phyloP scores from a whole-genome alignment of 2,797 vertebrate species.

The Salarias fasciatus region DNA sequence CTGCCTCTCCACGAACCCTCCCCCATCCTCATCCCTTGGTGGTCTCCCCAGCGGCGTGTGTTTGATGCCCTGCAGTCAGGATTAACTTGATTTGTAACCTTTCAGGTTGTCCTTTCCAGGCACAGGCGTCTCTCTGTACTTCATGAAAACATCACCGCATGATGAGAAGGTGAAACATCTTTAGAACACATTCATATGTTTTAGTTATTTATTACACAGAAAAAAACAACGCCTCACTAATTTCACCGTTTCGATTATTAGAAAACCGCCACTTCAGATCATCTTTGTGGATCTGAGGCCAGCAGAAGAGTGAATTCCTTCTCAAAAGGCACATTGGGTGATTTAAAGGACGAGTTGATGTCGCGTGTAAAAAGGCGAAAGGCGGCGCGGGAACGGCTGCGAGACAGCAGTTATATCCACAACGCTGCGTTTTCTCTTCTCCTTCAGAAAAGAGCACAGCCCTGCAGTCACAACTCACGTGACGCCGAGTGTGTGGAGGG shows the following conservation, averaged over 20 bases:
- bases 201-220: too few species aligned
- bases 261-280: too few species aligned
- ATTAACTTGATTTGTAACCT: slow-evolving; percentile 61
- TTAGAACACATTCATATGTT: too few species aligned
- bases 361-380: slow-evolving; percentile 13
- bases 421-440: slow-evolving; percentile 54
- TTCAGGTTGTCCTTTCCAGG: slow-evolving; percentile 44
- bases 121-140: slow-evolving; percentile 1
- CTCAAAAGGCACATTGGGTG: neutral
- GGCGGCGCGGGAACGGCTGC: slow-evolving; percentile 27
- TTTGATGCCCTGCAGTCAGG: slow-evolving; percentile 42
- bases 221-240: too few species aligned
- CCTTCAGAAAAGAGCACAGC: slow-evolving; percentile 63
- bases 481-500: slow-evolving; percentile 40
- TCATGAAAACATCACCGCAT: neutral
- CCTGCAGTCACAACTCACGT: slow-evolving; percentile 73
- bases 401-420: slow-evolving; percentile 58
- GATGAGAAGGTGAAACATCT: too few species aligned
- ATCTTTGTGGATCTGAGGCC: neutral
- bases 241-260: too few species aligned
- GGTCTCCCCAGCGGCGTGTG: slow-evolving; percentile 51
- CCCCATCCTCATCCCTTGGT: slow-evolving; percentile 49
- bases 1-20: slow-evolving; percentile 3
- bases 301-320: slow-evolving; percentile 1
- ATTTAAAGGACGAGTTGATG: slow-evolving; percentile 23